Evolutionary conservation across 2,113 vertebrate genomes (phyloP), one percentile per base, ranked within the genome.

Genomic region (Bambusicola thoracicus): DNA sequence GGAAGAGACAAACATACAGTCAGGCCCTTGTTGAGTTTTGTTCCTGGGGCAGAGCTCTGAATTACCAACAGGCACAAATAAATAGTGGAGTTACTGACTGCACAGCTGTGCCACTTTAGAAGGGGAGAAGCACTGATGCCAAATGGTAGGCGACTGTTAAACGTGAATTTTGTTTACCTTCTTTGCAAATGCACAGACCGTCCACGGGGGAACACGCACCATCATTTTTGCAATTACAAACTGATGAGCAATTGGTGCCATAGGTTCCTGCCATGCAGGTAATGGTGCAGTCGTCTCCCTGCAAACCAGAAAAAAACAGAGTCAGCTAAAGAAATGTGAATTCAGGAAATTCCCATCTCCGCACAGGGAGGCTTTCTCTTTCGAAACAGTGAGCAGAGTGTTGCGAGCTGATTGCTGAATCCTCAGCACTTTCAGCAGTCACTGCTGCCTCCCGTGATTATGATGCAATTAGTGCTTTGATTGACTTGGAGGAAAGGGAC

Each of bases 171-270:
- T 76, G 53, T 15, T 91, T 98, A 99, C 99, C 99, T 98, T 99
- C 99, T 96, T 94, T 98, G 98, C 99, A 99, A 93, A 98, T 94
- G 76, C 99, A 99, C 81, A 98, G 98, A 32, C 99, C 99, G 11
- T 99, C 98, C 66, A 98, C 92, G 0, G 98, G 98, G 81, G 98
- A 99, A 95, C 99, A 99, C 24, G 97, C 86, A 6, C 98, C 99
- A 1, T 98, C 97, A 9, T 99, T 99, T 91, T 97, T 97, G 97
- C 99, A 99, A 95, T 97, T 98, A 82, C 99, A 99, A n/a, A 98
- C 86, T 4, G 97, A 99, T 0, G 98, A 98, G 96, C 99, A 99
- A 89, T 98, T 99, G 83, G 98, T 95, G 29, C 99, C 99, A 1
- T 98, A 99, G 72, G 98, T 98, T 70, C 99, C 99, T 13, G 97